These are phyloP conservation scores for Etheostoma nigrum DNA, from an alignment of 2,797 vertebrate species.

Conservation along the genomic window DNA sequence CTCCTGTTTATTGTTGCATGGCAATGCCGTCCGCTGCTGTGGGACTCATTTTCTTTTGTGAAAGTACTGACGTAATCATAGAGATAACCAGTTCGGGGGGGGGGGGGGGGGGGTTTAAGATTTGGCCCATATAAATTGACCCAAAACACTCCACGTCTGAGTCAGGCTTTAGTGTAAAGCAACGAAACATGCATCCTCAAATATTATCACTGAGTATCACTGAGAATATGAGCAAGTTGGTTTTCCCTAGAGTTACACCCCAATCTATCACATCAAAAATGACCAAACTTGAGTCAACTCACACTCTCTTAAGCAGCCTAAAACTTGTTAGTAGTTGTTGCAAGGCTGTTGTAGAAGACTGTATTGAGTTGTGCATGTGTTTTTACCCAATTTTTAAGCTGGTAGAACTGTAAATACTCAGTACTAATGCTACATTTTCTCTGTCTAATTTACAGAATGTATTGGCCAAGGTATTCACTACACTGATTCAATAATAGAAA, in stretches of 20 bases:
- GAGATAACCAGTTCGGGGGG: too few species aligned
- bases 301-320: background rate
- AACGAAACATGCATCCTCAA: slow-evolving; percentile 29
- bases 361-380: background rate
- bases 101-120: too few species aligned
- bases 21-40: too few species aligned
- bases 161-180: background rate
- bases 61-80: too few species aligned
- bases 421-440: background rate
- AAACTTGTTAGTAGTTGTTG: background rate
- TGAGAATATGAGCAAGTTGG: background rate
- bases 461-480: background rate
- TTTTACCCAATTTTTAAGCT: background rate
- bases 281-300: background rate
- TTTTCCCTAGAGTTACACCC: background rate
- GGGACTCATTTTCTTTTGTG: too few species aligned
- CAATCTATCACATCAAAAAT: background rate
- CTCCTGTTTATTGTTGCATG: too few species aligned
- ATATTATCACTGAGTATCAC: slow-evolving; percentile 34
- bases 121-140: too few species aligned
- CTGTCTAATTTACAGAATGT: background rate
- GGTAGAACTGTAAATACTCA: background rate
- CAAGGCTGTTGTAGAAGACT: background rate
- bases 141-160: too few species aligned
- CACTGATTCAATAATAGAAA: background rate